phyloP scores from a whole-genome alignment of 2,797 vertebrate species.

The Ctenopoma kingsleyae region DNA sequence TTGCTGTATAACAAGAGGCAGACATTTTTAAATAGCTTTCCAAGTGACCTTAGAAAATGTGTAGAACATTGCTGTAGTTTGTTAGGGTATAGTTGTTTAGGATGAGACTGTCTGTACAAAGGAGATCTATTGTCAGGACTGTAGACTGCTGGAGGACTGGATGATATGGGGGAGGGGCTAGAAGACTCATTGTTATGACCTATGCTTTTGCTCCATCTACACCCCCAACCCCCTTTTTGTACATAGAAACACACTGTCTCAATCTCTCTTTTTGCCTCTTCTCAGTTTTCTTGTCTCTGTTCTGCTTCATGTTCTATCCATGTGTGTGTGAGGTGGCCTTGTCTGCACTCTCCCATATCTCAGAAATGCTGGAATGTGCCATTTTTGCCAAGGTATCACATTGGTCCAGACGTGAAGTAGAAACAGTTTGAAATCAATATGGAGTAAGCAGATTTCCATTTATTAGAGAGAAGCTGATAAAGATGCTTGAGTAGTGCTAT shows the following conservation, averaged over 20 bases:
- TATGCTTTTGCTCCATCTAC: slow-evolving; percentile 35
- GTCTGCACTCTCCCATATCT: slow-evolving; percentile 19
- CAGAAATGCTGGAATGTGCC: slow-evolving; percentile 38
- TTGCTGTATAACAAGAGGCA: slow-evolving; percentile 8
- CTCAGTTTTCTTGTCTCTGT: neutral
- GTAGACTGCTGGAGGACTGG: slow-evolving; percentile 47
- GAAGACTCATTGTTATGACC: slow-evolving; percentile 64
- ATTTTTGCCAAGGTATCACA: slow-evolving; percentile 34
- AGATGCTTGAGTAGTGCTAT: neutral
- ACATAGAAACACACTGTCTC: neutral
- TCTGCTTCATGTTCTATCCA: neutral
- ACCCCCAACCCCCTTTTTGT: neutral
- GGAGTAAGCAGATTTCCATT: too few relatives aligned
- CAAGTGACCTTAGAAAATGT: slow-evolving; percentile 18
- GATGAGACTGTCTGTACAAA: slow-evolving; percentile 24
- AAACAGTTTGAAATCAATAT: slow-evolving; percentile 39
- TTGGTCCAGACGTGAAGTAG: slow-evolving; percentile 31
- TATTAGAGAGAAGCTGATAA: too few relatives aligned
- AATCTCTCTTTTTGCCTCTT: neutral
- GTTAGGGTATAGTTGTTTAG: slow-evolving; percentile 45
- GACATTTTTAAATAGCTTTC: slow-evolving; percentile 29
- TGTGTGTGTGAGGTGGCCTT: slow-evolving; percentile 3
- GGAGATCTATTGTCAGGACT: slow-evolving; percentile 68
- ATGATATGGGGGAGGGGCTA: slow-evolving; percentile 73
- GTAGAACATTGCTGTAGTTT: slow-evolving; percentile 53